Evolutionary conservation across 2,113 vertebrate genomes (phyloP).

Genomic region (Coregonus clupeaformis): DNA sequence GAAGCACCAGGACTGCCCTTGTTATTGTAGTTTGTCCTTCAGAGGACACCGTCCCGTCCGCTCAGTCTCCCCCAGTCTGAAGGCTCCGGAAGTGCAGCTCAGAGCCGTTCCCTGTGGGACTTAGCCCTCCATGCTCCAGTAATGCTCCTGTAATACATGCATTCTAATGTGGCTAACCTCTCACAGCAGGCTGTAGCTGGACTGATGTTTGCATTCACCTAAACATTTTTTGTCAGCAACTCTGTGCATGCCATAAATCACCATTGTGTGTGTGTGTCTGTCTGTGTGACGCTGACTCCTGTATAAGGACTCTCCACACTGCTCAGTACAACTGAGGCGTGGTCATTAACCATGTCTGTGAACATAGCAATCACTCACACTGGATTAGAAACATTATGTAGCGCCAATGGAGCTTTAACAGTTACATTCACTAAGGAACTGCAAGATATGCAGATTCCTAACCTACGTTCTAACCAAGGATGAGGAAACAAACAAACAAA

Average conservation of each 20-base stretch:
- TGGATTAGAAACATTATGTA: neutral
- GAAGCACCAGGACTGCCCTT: conserved; percentile 38
- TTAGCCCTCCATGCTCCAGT: conserved; percentile 13
- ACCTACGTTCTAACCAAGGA: neutral
- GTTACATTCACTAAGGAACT: neutral
- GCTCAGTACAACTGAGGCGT: neutral
- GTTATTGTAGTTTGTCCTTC: conserved; percentile 63
- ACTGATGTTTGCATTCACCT: conserved; percentile 47
- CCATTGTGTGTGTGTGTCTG: conserved; percentile 3
- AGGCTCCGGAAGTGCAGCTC: conserved; percentile 45
- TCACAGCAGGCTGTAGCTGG: conserved; percentile 21
- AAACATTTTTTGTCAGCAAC: conserved; percentile 34
- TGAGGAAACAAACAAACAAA: no score
- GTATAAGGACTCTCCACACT: neutral
- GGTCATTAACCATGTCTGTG: neutral
- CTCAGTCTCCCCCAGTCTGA: conserved; percentile 27
- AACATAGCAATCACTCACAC: conserved; percentile 3
- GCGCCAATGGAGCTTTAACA: neutral
- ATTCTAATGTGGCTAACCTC: conserved; percentile 56
- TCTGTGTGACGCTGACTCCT: conserved; percentile 2
- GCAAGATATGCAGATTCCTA: conserved; percentile 1
- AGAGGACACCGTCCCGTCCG: conserved; percentile 44
- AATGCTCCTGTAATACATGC: conserved; percentile 49
- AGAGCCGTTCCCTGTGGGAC: neutral
- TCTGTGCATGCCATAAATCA: conserved; percentile 26